Percentiles rank a stretch among this genome's conserved stretches.
Evolutionary conservation across 1,140 invertebrate species (phyloP).

Genomic region (Leptopilina clavipes): DNA sequence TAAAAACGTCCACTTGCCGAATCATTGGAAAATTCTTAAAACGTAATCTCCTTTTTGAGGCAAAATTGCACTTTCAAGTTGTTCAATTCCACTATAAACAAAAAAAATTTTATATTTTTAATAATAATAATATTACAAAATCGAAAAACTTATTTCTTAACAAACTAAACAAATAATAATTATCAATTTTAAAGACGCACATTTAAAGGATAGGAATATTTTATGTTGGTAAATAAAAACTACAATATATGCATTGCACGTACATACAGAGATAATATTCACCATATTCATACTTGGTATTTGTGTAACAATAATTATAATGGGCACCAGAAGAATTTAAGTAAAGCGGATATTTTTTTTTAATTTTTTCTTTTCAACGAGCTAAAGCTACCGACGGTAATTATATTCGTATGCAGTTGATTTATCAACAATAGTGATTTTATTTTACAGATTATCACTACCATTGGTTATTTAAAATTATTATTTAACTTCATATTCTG

Average conservation of each 20-base stretch:
- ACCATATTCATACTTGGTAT: conserved; percentile 56
- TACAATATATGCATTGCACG: conserved; percentile 47
- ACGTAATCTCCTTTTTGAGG: background rate
- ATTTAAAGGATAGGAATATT: background rate
- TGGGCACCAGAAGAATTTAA: conserved; percentile 54
- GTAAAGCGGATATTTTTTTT: conserved; percentile 39
- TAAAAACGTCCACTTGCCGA: background rate
- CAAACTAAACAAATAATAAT: no score
- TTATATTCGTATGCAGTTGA: conserved; percentile 19
- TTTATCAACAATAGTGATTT: conserved; percentile 6
- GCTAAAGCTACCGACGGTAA: conserved; percentile 30
- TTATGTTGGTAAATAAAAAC: conserved; percentile 8
- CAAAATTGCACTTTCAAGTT: background rate
- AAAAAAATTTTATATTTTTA: no score
- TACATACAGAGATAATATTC: conserved; percentile 58
- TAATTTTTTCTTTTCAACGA: background rate
- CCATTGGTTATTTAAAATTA: background rate
- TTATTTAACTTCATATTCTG: background rate
- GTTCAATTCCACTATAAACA: no score
- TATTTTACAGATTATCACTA: conserved; percentile 23
- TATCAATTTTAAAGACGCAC: background rate
- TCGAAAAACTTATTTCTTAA: background rate
- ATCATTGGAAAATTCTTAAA: conserved; percentile 9
- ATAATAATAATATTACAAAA: no score
- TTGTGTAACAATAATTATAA: conserved; percentile 54